Percentiles rank a stretch among this genome's conserved stretches.
These are phyloP conservation scores for Anguilla pacifica DNA, from an alignment of 2,797 vertebrate species.

Conservation along the genomic window DNA sequence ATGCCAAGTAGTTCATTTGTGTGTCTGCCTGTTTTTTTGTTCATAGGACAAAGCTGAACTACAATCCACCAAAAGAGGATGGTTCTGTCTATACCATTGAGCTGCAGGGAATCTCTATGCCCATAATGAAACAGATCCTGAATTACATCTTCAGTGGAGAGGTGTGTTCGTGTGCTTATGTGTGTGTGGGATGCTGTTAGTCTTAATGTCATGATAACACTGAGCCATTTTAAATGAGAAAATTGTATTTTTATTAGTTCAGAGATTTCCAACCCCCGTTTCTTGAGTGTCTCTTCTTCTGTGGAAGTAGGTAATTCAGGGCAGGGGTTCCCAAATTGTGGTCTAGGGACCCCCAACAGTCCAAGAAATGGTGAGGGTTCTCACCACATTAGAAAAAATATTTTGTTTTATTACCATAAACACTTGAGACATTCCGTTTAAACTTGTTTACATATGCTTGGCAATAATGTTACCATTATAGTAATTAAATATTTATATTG, in stretches of 20 bases:
- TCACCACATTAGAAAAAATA: neutral
- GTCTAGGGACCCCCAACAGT: neutral
- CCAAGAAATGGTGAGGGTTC: neutral
- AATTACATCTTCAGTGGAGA: slow-evolving; percentile 98
- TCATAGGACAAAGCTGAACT: slow-evolving; percentile 92
- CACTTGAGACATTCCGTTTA: neutral
- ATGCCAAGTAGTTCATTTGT: neutral
- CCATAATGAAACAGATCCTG: slow-evolving; percentile 94
- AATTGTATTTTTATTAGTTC: neutral
- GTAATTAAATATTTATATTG: neutral
- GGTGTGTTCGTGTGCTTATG: slow-evolving; percentile 66
- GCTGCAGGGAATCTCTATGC: slow-evolving; percentile 91
- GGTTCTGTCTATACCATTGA: slow-evolving; percentile 94
- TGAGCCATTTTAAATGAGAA: neutral
- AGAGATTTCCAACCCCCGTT: neutral
- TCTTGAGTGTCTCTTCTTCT: neutral
- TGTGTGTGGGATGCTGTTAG: neutral
- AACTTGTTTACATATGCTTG: neutral
- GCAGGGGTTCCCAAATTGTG: neutral
- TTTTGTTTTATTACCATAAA: neutral
- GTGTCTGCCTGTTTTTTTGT: slow-evolving; percentile 18
- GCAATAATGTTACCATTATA: neutral
- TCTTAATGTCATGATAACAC: neutral
- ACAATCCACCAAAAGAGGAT: slow-evolving; percentile 94
- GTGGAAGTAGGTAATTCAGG: neutral